phyloP scores from a whole-genome alignment of 2,888 invertebrate species.

The Ornithoptera priamus region DNA sequence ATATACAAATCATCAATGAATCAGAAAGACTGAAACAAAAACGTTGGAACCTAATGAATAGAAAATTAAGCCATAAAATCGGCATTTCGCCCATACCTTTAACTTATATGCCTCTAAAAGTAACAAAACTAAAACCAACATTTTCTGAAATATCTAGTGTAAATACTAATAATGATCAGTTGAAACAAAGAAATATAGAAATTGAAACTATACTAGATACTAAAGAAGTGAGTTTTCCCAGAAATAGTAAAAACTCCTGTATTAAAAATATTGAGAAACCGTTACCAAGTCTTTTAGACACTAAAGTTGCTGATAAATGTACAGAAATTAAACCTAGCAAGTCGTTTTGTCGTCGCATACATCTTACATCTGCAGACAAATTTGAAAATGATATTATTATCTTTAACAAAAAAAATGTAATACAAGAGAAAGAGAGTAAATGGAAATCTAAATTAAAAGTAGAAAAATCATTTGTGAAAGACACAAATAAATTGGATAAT shows the following conservation, averaged over 20 bases:
- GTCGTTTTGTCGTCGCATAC: slow-evolving; percentile 42
- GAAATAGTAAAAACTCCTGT: slow-evolving; percentile 22
- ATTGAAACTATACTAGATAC: background rate
- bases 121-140: slow-evolving; percentile 3
- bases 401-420: slow-evolving; percentile 18
- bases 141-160: background rate
- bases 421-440: slow-evolving; percentile 31
- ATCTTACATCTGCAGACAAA: slow-evolving; percentile 53
- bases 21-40: slow-evolving; percentile 54
- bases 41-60: slow-evolving; percentile 57
- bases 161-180: background rate
- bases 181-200: slow-evolving; percentile 12
- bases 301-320: slow-evolving; percentile 14
- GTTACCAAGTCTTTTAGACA: background rate
- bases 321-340: slow-evolving; percentile 40
- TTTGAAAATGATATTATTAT: slow-evolving; percentile 27
- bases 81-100: slow-evolving; percentile 53
- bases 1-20: slow-evolving; percentile 36
- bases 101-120: slow-evolving; percentile 44
- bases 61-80: slow-evolving; percentile 47
- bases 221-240: background rate
- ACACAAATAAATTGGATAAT: background rate
- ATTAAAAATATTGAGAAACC: slow-evolving; percentile 24
- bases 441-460: slow-evolving; percentile 36
- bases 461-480: background rate